A percentile compares a stretch with the other conserved stretches of the same genome.
These are phyloP conservation scores for Pseudobourletiella spinata DNA, from an alignment of 1,140 invertebrate genomes.

Conservation along the genomic window DNA sequence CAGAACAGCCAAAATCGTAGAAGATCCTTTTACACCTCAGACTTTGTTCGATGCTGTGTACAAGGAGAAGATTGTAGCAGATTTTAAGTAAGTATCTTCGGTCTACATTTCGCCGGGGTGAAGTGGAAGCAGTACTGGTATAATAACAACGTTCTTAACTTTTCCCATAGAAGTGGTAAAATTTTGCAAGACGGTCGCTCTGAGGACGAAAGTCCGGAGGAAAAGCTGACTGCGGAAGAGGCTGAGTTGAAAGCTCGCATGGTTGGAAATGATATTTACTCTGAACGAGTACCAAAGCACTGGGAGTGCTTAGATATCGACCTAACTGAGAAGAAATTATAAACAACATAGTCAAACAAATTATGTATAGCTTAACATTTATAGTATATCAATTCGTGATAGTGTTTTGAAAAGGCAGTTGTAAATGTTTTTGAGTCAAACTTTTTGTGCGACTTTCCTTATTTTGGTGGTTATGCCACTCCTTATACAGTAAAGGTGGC, in stretches of 20 bases:
- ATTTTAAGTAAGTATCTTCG: neutral
- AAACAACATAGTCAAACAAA: too few relatives aligned
- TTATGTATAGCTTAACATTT: too few relatives aligned
- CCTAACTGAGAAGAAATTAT: too few relatives aligned
- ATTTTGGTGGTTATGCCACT: too few relatives aligned
- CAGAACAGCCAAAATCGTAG: conserved; percentile 57
- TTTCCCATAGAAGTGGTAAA: conserved; percentile 46
- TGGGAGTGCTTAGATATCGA: conserved; percentile 30
- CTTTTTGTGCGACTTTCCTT: too few relatives aligned
- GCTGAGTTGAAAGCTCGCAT: conserved; percentile 56
- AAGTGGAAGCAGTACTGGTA: neutral
- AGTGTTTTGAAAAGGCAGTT: too few relatives aligned
- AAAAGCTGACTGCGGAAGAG: conserved; percentile 59
- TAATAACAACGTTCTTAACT: too few relatives aligned
- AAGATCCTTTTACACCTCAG: conserved; percentile 71
- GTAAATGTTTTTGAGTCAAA: too few relatives aligned
- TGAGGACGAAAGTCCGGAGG: conserved; percentile 45
- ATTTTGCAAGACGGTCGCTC: conserved; percentile 51
- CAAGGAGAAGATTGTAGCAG: conserved; percentile 39
- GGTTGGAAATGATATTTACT: conserved; percentile 71
- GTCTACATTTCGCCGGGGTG: neutral
- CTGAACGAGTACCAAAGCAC: conserved; percentile 23
- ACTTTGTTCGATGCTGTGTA: conserved; percentile 78
- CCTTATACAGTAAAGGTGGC: too few relatives aligned
- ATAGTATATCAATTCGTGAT: too few relatives aligned